phyloP scores from a whole-genome alignment of 2,113 vertebrate genomes.

The Macquaria ambigua region DNA sequence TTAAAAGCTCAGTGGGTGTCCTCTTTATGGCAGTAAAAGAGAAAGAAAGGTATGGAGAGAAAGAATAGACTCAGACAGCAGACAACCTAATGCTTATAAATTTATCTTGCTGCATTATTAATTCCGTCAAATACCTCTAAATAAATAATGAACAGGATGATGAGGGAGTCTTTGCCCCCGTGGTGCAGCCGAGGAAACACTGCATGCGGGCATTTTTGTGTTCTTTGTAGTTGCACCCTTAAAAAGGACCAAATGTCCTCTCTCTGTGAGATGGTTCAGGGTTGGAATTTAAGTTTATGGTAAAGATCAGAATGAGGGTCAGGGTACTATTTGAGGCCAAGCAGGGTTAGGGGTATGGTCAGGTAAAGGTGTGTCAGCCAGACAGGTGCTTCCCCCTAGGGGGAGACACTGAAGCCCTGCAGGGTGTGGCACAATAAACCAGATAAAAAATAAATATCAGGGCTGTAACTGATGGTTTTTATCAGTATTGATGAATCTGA shows the following conservation, averaged over 20 bases:
- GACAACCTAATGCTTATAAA: constrained; percentile 67
- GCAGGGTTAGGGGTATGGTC: neutral
- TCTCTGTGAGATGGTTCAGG: neutral
- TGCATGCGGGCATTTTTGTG: constrained; percentile 3
- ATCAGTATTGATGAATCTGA: neutral
- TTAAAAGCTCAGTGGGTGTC: constrained; percentile 66
- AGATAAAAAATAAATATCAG: neutral
- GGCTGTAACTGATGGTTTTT: neutral
- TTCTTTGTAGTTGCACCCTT: neutral
- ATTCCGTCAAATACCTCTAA: constrained; percentile 67
- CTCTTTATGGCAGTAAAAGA: constrained; percentile 37
- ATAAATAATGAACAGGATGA: constrained; percentile 71
- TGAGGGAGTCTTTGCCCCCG: constrained; percentile 40
- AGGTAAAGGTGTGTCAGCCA: neutral
- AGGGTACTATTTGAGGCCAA: neutral
- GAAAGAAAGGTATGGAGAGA: constrained; percentile 17
- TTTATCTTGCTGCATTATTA: constrained; percentile 75
- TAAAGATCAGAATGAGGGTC: neutral
- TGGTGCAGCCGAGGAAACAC: constrained; percentile 40
- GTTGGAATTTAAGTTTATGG: too few species aligned
- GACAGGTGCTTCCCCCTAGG: neutral
- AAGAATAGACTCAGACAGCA: constrained; percentile 54
- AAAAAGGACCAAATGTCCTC: neutral
- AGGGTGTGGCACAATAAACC: neutral
- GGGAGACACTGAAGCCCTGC: neutral